Conservation (phyloP, 1,140 invertebrate genomes). For the Lerema accius region DNA sequence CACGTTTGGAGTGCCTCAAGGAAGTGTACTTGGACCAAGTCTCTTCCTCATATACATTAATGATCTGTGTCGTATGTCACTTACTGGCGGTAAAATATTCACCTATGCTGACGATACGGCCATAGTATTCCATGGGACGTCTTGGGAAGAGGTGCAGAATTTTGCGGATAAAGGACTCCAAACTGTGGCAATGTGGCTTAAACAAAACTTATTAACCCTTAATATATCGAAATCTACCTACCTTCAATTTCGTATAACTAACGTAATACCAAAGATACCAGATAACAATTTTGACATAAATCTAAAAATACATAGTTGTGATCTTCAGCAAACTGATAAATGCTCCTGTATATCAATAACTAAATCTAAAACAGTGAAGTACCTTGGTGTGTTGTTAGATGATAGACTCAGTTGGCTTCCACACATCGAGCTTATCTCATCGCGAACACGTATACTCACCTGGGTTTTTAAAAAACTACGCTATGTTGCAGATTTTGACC, state of each 20-base stretch:
- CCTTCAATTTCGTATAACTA: neutral
- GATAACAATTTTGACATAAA: neutral
- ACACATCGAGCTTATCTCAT: neutral
- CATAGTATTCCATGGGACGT: constrained; percentile 9
- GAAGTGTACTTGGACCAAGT: constrained; percentile 28
- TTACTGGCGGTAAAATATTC: constrained; percentile 15
- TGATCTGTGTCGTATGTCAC: constrained; percentile 4
- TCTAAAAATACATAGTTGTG: neutral
- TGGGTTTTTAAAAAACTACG: neutral
- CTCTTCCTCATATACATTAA: constrained; percentile 27
- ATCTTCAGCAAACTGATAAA: neutral
- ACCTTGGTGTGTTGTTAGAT: neutral
- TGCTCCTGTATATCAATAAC: neutral
- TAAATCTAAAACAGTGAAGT: neutral
- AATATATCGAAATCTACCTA: constrained; percentile 3
- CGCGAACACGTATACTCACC: neutral
- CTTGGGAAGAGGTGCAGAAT: constrained; percentile 3
- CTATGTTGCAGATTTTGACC: neutral
- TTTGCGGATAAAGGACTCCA: neutral
- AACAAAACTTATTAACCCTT: constrained; percentile 7
- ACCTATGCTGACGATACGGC: constrained; percentile 32
- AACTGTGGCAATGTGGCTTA: neutral
- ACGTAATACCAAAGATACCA: neutral
- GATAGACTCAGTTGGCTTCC: neutral
- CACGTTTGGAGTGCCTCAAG: constrained; percentile 18